Conservation (phyloP, 2,888 invertebrate species). For the Pollenia amentaria region DNA sequence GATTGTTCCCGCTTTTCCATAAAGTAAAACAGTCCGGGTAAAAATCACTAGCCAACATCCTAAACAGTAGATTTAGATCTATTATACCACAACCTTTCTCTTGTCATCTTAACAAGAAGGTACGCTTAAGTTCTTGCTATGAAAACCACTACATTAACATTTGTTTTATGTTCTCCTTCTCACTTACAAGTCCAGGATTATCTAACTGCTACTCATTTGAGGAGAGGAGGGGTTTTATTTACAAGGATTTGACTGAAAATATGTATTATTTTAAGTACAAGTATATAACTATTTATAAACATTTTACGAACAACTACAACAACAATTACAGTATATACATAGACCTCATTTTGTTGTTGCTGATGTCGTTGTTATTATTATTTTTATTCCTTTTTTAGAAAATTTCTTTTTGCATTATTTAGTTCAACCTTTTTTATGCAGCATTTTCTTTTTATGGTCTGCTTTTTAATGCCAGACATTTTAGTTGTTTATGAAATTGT, state of each 20-base stretch:
- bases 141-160: background rate
- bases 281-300: conserved; percentile 18
- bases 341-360: conserved; percentile 43
- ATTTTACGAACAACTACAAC: conserved; percentile 23
- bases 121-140: background rate
- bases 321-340: background rate
- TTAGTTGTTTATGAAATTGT: conserved; percentile 58
- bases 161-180: background rate
- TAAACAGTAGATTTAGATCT: too few species aligned
- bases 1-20: too few species aligned
- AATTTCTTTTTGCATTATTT: conserved; percentile 53
- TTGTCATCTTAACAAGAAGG: background rate
- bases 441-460: conserved; percentile 53
- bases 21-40: too few species aligned
- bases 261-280: conserved; percentile 14
- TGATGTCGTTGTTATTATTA: conserved; percentile 30
- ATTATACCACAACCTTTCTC: too few species aligned
- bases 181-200: background rate
- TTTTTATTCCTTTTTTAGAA: conserved; percentile 1
- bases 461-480: conserved; percentile 67
- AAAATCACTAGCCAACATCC: too few species aligned
- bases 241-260: background rate
- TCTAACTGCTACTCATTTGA: conserved; percentile 17
- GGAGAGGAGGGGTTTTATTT: background rate
- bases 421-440: conserved; percentile 44